Conservation (phyloP, 2,113 vertebrate species). For the Litocranius walleri region DNA sequence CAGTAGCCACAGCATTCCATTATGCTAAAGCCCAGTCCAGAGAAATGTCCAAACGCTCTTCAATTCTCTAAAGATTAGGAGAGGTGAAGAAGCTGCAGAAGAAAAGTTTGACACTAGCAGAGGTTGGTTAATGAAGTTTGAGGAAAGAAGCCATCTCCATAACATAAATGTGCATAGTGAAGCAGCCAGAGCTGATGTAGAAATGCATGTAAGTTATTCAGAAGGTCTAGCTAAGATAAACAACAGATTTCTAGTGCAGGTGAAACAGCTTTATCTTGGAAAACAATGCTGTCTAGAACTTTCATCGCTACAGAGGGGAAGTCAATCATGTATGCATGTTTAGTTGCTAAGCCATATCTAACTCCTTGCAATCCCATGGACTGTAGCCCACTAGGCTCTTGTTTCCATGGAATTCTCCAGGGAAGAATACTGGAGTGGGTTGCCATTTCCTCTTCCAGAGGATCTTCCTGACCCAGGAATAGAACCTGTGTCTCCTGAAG, state of each 20-base stretch:
- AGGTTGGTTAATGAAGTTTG: background rate
- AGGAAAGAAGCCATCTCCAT: background rate
- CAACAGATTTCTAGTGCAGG: background rate
- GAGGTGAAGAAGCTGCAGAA: background rate
- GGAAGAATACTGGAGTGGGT: background rate
- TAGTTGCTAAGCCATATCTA: background rate
- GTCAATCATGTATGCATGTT: background rate
- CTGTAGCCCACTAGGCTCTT: background rate
- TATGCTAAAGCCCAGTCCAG: background rate
- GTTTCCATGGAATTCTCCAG: background rate
- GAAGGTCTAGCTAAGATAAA: background rate
- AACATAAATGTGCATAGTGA: background rate
- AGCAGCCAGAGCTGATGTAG: background rate
- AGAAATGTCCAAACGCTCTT: background rate
- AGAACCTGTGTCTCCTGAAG: background rate
- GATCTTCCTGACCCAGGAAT: background rate
- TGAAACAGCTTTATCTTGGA: background rate
- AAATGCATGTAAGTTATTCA: background rate
- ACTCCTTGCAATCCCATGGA: background rate
- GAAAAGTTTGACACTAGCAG: background rate
- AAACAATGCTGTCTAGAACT: background rate
- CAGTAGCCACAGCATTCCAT: background rate
- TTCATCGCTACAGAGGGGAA: background rate
- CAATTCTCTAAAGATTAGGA: background rate
- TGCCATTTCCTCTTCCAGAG: background rate